Conservation (phyloP, 2,888 invertebrate species). For the Chorisops tibialis region DNA sequence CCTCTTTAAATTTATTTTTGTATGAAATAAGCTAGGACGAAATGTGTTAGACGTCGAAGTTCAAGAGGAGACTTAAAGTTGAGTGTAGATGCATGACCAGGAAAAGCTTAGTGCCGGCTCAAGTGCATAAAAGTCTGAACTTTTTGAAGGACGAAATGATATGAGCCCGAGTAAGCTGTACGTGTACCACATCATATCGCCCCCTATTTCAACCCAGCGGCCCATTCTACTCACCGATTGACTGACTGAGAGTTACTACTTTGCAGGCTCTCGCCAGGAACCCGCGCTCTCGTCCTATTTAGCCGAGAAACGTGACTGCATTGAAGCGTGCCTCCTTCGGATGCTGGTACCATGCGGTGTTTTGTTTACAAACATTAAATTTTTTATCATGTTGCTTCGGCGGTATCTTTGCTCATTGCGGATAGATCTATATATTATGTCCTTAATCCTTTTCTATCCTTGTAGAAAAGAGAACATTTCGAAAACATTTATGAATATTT, state of each 20-base stretch:
- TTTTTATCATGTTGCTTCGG: constrained; percentile 8
- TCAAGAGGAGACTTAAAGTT: no score
- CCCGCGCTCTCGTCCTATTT: not conserved
- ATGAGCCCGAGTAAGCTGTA: not conserved
- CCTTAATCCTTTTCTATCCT: not conserved
- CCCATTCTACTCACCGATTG: no score
- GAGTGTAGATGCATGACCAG: no score
- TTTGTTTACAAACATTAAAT: constrained; percentile 29
- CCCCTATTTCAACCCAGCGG: no score
- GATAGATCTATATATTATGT: no score
- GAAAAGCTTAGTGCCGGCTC: constrained; percentile 7
- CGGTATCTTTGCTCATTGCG: constrained; percentile 3
- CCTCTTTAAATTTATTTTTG: no score
- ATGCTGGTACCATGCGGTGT: constrained; percentile 22
- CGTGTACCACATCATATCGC: not conserved
- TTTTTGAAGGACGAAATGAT: constrained; percentile 12
- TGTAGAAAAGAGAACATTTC: not conserved
- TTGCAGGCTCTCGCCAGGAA: not conserved
- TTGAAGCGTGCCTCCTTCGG: constrained; percentile 2
- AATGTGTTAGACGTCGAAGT: no score
- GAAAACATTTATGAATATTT: not conserved
- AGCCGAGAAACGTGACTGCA: constrained; percentile 15
- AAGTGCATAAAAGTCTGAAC: constrained; percentile 3
- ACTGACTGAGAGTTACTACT: not conserved
- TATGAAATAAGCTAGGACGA: no score